Conservation (phyloP, 1,140 invertebrate genomes). For the Dryas iulia region DNA sequence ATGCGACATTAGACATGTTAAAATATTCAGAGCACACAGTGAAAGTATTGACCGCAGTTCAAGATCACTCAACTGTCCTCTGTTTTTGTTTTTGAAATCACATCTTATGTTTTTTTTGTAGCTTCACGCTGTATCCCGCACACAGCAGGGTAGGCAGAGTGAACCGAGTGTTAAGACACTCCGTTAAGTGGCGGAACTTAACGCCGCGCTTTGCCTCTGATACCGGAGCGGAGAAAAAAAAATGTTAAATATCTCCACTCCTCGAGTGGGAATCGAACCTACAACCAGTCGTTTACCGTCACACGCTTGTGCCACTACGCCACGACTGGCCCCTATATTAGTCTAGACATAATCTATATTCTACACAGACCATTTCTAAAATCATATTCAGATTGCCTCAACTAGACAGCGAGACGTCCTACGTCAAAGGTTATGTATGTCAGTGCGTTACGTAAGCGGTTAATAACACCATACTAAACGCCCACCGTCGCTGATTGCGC, state of each 20-base stretch:
- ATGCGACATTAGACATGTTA: conserved; percentile 31
- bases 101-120: background rate
- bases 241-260: too few species aligned
- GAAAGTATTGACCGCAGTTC: conserved; percentile 29
- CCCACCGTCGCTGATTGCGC: background rate
- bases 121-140: too few species aligned
- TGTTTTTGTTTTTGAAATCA: conserved; percentile 5
- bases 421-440: conserved; percentile 10
- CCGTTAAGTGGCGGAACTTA: too few species aligned
- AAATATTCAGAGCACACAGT: conserved; percentile 36
- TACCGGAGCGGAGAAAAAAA: too few species aligned
- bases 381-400: background rate
- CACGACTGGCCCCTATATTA: too few species aligned
- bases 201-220: too few species aligned
- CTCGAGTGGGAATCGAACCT: too few species aligned
- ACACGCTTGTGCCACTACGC: too few species aligned
- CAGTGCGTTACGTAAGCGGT: conserved; percentile 2
- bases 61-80: conserved; percentile 16
- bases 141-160: too few species aligned
- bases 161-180: too few species aligned
- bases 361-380: background rate
- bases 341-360: too few species aligned
- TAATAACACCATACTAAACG: background rate
- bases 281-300: too few species aligned
- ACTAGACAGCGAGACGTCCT: background rate